Base-by-base conservation (phyloP, 2,888 invertebrate species). In the Heliconius ethilla region DNA sequence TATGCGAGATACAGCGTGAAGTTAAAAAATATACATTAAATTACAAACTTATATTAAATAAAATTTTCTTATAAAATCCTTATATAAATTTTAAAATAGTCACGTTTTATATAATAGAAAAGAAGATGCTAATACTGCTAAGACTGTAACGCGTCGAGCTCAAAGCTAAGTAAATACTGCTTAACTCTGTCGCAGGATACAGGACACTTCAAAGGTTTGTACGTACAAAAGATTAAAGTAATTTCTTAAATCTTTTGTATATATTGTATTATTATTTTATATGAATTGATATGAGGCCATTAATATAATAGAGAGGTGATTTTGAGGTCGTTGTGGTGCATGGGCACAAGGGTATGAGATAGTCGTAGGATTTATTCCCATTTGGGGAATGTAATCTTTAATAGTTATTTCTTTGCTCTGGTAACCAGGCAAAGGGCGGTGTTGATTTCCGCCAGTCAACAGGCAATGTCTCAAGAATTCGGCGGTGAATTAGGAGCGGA, bases 41-140 rank as follows among this genome's bases (percentile, higher is more conserved):
- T 59, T 59, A 3, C 3, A n/a, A 59, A n/a, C 59, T n/a, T 10
- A n/a, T 59, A n/a, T 59, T n/a, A n/a, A 59, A 59, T n/a, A 59
- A n/a, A 10, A 10, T 59, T n/a, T 59, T 59, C 9, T 59, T 59
- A 10, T 59, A 59, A 4, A 59, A 59, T 22, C 10, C 10, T n/a
- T 59, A 10, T 59, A 11, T 4, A 10, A n/a, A 59, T 11, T 59
- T 59, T 59, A n/a, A 59, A 59, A 59, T 3, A n/a, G 59, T 59
- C n/a, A 59, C 59, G 11, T 59, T 10, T 59, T 37, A 33, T 37
- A n/a, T 67, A 67, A 67, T n/a, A 67, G 33, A 67, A 33, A 67
- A 37, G 66, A 29, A 67, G 22, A 67, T n/a, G n/a, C 67, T 67
- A 67, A 67, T 33, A 67, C n/a, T 6, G 22, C 37, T 37, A 18